Evolutionary conservation across 2,113 vertebrate genomes (phyloP).

Genomic region (Charina bottae): DNA sequence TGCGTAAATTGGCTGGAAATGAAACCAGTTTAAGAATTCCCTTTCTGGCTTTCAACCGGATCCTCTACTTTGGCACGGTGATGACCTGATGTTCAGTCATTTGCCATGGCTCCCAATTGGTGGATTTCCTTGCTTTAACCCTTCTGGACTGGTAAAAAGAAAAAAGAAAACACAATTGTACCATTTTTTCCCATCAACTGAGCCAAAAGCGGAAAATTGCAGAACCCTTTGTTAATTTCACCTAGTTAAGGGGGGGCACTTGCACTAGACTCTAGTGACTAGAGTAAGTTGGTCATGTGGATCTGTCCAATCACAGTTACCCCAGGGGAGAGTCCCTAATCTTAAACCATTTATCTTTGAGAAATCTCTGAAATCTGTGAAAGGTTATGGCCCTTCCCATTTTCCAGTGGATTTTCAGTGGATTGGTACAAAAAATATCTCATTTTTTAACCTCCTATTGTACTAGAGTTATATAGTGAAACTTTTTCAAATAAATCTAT

Average conservation of each 20-base stretch:
- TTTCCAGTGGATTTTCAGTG: no score
- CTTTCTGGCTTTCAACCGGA: not conserved
- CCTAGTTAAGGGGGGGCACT: not conserved
- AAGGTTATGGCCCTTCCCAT: not conserved
- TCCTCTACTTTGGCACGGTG: not conserved
- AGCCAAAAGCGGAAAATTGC: not conserved
- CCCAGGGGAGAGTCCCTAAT: not conserved
- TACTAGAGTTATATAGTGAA: not conserved
- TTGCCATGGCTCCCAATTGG: not conserved
- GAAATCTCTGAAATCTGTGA: not conserved
- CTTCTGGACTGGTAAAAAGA: not conserved
- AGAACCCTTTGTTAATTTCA: not conserved
- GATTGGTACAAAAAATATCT: not conserved
- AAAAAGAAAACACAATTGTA: not conserved
- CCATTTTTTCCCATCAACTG: not conserved
- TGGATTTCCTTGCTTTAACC: not conserved
- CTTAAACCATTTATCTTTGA: not conserved
- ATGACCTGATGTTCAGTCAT: not conserved
- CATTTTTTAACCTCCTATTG: not conserved
- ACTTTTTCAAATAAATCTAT: not conserved
- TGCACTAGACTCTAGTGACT: no score
- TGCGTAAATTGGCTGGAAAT: not conserved
- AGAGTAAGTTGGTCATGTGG: not conserved
- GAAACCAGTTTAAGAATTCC: not conserved
- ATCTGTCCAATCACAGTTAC: not conserved